phyloP scores from a whole-genome alignment of 2,113 vertebrate genomes.

The Aphyosemion australe region DNA sequence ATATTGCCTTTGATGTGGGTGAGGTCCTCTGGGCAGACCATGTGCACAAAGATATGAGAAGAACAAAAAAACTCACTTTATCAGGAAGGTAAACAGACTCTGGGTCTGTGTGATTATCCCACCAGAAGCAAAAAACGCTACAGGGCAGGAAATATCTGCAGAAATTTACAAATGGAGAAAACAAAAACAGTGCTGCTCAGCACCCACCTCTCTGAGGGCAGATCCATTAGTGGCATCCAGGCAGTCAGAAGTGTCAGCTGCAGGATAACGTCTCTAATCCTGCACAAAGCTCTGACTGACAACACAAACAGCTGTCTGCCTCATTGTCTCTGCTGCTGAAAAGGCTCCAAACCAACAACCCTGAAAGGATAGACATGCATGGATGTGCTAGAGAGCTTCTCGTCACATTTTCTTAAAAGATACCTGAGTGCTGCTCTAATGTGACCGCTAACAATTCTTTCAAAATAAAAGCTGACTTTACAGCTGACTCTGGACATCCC shows the following conservation, averaged over 20 bases:
- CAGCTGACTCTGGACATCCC: no score
- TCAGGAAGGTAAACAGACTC: no score
- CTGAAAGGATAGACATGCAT: slow-evolving; percentile 12
- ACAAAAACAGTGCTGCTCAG: neutral
- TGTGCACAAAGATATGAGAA: no score
- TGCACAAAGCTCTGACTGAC: slow-evolving; percentile 53
- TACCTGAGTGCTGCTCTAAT: neutral
- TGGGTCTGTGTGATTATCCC: no score
- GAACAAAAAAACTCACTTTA: no score
- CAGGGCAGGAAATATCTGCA: neutral
- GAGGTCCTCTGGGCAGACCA: no score
- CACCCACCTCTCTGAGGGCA: slow-evolving; percentile 6
- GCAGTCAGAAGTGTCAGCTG: slow-evolving; percentile 41
- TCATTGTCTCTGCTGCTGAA: slow-evolving; percentile 28
- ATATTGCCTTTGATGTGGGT: no score
- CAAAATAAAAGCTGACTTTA: neutral
- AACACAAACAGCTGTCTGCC: slow-evolving; percentile 65
- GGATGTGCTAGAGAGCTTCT: neutral
- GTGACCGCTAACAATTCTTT: neutral
- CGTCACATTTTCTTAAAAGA: slow-evolving; percentile 1
- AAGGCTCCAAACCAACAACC: slow-evolving; percentile 39
- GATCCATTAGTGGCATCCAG: slow-evolving; percentile 28
- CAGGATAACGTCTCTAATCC: slow-evolving; percentile 56
- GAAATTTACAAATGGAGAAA: neutral
- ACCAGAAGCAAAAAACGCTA: no score